Percentiles rank a stretch among this genome's conserved stretches.
phyloP scores from a whole-genome alignment of 1,140 invertebrate species.

The Grapholita molesta region DNA sequence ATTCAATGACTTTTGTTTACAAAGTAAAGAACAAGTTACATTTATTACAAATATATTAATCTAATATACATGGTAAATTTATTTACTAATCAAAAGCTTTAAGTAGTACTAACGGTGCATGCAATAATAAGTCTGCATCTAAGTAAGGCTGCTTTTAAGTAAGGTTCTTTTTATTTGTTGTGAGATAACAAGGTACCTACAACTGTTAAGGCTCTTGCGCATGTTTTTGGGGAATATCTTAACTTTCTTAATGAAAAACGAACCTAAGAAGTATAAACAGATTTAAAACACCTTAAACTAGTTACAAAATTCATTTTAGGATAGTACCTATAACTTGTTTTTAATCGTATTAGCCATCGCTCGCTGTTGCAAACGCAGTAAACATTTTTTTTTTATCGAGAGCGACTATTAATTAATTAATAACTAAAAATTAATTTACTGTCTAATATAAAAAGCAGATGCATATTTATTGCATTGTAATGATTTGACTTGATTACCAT shows the following conservation, averaged over 20 bases:
- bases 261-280: too few species aligned
- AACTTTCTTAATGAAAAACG: neutral
- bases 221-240: neutral
- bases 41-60: constrained; percentile 11
- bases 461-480: neutral
- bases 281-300: too few species aligned
- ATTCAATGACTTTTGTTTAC: neutral
- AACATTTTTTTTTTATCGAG: too few species aligned
- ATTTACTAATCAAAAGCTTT: constrained; percentile 25
- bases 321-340: too few species aligned
- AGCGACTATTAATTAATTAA: too few species aligned
- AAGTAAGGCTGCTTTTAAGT: constrained; percentile 20
- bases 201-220: neutral
- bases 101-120: constrained; percentile 39
- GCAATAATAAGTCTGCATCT: constrained; percentile 38
- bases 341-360: too few species aligned
- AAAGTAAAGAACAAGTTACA: neutral
- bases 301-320: too few species aligned
- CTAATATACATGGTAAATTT: constrained; percentile 4
- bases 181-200: constrained; percentile 62
- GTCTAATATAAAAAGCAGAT: neutral
- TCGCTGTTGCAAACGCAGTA: too few species aligned
- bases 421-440: too few species aligned
- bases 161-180: constrained; percentile 68
- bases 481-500: neutral